Evolutionary conservation across 64 coral and sea anemone species (phyloP).

Genomic region (Acropora tenuis): DNA sequence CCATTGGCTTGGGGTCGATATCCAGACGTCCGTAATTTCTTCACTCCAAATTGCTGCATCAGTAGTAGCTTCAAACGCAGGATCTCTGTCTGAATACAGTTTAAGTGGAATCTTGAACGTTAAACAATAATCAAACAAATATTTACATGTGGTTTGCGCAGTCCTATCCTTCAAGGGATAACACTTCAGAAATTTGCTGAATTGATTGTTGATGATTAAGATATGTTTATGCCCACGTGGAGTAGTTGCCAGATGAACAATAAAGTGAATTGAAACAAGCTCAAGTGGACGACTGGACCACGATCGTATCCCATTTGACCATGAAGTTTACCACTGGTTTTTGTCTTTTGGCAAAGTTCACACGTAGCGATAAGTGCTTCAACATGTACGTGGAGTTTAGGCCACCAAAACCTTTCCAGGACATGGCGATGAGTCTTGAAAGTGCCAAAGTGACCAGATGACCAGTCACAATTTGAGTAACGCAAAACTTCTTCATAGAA

Average conservation of each 20-base stretch:
- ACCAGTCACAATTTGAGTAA: slow-evolving; percentile 37
- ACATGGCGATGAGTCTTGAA: slow-evolving; percentile 15
- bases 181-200: too few species aligned
- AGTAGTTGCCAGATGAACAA: slow-evolving; percentile 44
- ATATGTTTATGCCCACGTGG: too few species aligned
- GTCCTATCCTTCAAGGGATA: too few species aligned
- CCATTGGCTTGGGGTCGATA: too few species aligned
- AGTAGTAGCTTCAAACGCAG: slow-evolving; percentile 37
- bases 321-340: neutral
- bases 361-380: too few species aligned
- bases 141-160: neutral
- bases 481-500: slow-evolving; percentile 15
- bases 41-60: slow-evolving; percentile 29
- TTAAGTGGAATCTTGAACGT: slow-evolving; percentile 32
- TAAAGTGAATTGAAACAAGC: slow-evolving; percentile 40
- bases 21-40: too few species aligned
- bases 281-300: neutral
- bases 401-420: slow-evolving; percentile 48
- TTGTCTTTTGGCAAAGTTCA: too few species aligned
- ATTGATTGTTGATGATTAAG: too few species aligned
- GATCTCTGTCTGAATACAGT: neutral
- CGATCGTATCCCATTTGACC: slow-evolving; percentile 37
- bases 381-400: slow-evolving; percentile 3
- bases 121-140: slow-evolving; percentile 58
- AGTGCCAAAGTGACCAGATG: slow-evolving; percentile 18